Evolutionary conservation across 2,888 invertebrate genomes (phyloP).

Genomic region (Trissolcus japonicus): DNA sequence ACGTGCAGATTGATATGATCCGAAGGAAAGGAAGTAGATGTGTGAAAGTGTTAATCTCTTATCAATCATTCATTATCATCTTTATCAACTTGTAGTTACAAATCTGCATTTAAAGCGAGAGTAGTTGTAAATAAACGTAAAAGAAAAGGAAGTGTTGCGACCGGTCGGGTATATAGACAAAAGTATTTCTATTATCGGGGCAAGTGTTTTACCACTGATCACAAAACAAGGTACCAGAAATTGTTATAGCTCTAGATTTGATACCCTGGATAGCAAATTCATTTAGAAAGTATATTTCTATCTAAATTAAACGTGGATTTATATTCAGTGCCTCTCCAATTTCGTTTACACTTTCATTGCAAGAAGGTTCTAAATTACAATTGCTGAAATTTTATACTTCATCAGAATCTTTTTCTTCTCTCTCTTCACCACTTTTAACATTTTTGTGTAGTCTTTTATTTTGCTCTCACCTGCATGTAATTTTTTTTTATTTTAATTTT

Average conservation of each 20-base stretch:
- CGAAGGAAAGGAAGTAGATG: not conserved
- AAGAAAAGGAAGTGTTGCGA: not conserved
- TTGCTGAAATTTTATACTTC: not conserved
- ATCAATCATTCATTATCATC: conserved; percentile 33
- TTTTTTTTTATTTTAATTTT: no score
- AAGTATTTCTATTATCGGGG: not conserved
- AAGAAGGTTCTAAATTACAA: conserved; percentile 38
- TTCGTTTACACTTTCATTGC: conserved; percentile 35
- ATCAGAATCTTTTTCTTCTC: no score
- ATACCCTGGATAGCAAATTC: conserved; percentile 30
- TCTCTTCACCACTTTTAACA: no score
- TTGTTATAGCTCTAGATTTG: conserved; percentile 3
- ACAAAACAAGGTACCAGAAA: conserved; percentile 3
- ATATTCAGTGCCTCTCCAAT: conserved; percentile 42
- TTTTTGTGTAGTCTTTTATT: no score
- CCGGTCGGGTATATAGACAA: not conserved
- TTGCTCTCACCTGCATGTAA: no score
- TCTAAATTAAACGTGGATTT: conserved; percentile 14
- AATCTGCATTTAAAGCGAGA: conserved; percentile 4
- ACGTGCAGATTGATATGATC: conserved; percentile 56
- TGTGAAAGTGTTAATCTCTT: conserved; percentile 6
- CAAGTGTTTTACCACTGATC: not conserved
- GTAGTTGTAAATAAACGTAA: conserved; percentile 29
- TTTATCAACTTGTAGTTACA: conserved; percentile 14
- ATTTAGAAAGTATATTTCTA: conserved; percentile 26